Evolutionary conservation across 2,797 vertebrate genomes (phyloP).

Genomic region (Hylomyscus alleni): DNA sequence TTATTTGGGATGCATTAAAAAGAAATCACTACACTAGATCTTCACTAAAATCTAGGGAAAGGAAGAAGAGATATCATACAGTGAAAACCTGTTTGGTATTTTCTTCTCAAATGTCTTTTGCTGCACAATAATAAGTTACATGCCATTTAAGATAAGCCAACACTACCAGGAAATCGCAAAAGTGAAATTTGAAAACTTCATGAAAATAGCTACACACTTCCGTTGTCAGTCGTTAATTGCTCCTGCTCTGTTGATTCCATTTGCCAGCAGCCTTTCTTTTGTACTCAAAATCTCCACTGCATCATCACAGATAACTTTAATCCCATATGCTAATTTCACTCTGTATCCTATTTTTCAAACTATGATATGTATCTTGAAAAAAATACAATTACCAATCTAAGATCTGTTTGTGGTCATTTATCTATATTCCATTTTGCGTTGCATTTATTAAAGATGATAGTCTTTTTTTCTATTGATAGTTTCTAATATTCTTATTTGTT

Average conservation of each 20-base stretch:
- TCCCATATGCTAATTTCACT: neutral
- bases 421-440: neutral
- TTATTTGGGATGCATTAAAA: slow-evolving; percentile 9
- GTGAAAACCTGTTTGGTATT: neutral
- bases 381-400: neutral
- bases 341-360: neutral
- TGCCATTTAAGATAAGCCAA: neutral
- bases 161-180: neutral
- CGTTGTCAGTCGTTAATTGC: neutral
- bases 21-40: neutral
- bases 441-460: neutral
- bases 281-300: neutral
- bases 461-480: neutral
- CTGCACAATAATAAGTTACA: neutral
- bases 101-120: neutral
- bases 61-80: neutral
- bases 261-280: neutral
- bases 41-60: neutral
- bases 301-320: neutral
- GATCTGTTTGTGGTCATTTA: neutral
- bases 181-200: neutral
- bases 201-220: neutral
- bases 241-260: neutral
- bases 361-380: neutral
- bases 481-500: neutral